A percentile compares a stretch with the other conserved stretches of the same genome.
These are phyloP conservation scores for Sminthopsis crassicaudata DNA, from an alignment of 2,113 vertebrate species.

Conservation along the genomic window DNA sequence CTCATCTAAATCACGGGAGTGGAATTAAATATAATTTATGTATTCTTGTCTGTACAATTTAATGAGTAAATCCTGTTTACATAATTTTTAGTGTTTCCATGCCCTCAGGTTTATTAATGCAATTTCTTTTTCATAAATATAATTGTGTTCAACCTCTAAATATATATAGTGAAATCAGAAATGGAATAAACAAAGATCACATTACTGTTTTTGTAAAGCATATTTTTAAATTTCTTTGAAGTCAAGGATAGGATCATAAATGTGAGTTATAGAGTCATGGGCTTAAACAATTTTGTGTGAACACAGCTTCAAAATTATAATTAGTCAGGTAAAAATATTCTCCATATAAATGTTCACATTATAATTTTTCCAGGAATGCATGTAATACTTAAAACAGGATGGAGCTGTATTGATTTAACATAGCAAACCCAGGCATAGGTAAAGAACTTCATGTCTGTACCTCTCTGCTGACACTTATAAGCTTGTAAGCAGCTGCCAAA, in stretches of 20 bases:
- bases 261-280: not conserved
- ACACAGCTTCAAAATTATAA: slow-evolving; percentile 21
- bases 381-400: slow-evolving; percentile 8
- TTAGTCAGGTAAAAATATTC: slow-evolving; percentile 14
- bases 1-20: slow-evolving; percentile 67
- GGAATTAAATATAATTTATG: slow-evolving; percentile 77
- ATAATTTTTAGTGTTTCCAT: slow-evolving; percentile 68
- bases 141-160: slow-evolving; percentile 59
- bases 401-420: not conserved
- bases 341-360: slow-evolving; percentile 5
- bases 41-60: slow-evolving; percentile 63
- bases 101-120: slow-evolving; percentile 56
- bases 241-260: slow-evolving; percentile 30
- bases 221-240: slow-evolving; percentile 32
- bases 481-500: not conserved
- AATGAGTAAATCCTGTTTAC: slow-evolving; percentile 67
- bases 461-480: not conserved
- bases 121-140: slow-evolving; percentile 72
- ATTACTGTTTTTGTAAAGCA: slow-evolving; percentile 53
- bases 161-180: slow-evolving; percentile 63
- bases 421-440: not conserved
- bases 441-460: not conserved
- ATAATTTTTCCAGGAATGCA: not conserved
- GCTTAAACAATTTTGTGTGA: slow-evolving; percentile 17
- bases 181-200: slow-evolving; percentile 45